These are phyloP conservation scores for Meliscaeva auricollis DNA, from an alignment of 2,888 invertebrate genomes.

Conservation along the genomic window DNA sequence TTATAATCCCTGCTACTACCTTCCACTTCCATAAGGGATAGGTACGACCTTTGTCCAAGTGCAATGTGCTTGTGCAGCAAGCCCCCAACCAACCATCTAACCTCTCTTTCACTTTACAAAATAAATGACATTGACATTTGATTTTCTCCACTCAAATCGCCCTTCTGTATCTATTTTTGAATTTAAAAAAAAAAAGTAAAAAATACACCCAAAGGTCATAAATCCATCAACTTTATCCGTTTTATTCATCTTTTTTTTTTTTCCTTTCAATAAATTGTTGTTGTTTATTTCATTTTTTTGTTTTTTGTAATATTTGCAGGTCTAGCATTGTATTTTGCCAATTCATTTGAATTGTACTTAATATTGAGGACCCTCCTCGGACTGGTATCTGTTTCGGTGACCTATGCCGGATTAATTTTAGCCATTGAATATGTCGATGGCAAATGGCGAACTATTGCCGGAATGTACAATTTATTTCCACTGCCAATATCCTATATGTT, in stretches of 20 bases:
- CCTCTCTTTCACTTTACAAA: neutral
- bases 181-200: neutral
- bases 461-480: conserved; percentile 92
- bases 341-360: conserved; percentile 89
- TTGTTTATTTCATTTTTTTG: neutral
- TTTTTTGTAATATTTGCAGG: conserved; percentile 79
- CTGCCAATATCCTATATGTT: conserved; percentile 90
- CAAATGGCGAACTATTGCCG: conserved; percentile 91
- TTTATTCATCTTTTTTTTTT: neutral
- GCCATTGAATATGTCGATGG: conserved; percentile 92
- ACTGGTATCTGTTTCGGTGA: conserved; percentile 91
- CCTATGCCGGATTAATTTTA: conserved; percentile 92
- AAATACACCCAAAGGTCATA: neutral
- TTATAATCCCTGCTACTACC: neutral
- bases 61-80: conserved; percentile 16
- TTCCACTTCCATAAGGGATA: no score
- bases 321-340: conserved; percentile 88
- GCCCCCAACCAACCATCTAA: neutral
- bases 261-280: no score
- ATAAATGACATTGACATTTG: conserved; percentile 66
- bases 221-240: conserved; percentile 8
- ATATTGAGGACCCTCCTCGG: conserved; percentile 89
- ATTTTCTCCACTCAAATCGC: conserved; percentile 42
- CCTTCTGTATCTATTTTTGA: neutral
- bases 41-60: conserved; percentile 60